These are phyloP conservation scores for Anoplopoma fimbria DNA, from an alignment of 2,113 vertebrate species.

Conservation along the genomic window DNA sequence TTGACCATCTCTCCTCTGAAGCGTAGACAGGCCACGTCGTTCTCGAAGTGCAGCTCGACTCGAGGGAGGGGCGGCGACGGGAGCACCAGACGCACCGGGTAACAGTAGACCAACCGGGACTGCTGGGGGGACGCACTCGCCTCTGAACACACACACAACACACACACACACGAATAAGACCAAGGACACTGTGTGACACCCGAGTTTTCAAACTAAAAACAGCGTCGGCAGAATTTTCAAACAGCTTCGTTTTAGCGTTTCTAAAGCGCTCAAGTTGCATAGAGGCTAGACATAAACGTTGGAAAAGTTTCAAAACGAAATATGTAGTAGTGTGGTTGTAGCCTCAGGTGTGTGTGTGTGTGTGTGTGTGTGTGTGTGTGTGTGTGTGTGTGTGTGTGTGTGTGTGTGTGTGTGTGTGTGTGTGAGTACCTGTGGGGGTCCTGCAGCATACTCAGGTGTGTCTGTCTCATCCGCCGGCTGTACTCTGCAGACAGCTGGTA, in stretches of 20 bases:
- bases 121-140: conserved; percentile 80
- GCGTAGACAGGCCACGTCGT: conserved; percentile 92
- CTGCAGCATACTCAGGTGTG: conserved; percentile 91
- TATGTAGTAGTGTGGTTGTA: no score
- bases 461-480: conserved; percentile 91
- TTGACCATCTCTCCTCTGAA: conserved; percentile 98
- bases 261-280: no score
- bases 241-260: no score
- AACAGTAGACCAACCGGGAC: conserved; percentile 94
- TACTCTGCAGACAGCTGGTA: conserved; percentile 97
- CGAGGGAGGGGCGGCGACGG: conserved; percentile 88
- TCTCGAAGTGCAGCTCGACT: conserved; percentile 96
- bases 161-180: neutral
- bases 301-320: no score
- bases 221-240: no score
- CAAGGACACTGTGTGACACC: neutral
- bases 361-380: conserved; percentile 76
- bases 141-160: conserved; percentile 50
- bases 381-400: neutral
- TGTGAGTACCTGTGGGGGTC: conserved; percentile 56
- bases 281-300: no score
- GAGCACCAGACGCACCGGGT: conserved; percentile 88
- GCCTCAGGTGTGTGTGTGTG: neutral
- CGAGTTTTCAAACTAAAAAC: no score
- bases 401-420: conserved; percentile 76